Evolutionary conservation across 2,797 vertebrate genomes (phyloP).

Genomic region (Aselliscus stoliczkanus): DNA sequence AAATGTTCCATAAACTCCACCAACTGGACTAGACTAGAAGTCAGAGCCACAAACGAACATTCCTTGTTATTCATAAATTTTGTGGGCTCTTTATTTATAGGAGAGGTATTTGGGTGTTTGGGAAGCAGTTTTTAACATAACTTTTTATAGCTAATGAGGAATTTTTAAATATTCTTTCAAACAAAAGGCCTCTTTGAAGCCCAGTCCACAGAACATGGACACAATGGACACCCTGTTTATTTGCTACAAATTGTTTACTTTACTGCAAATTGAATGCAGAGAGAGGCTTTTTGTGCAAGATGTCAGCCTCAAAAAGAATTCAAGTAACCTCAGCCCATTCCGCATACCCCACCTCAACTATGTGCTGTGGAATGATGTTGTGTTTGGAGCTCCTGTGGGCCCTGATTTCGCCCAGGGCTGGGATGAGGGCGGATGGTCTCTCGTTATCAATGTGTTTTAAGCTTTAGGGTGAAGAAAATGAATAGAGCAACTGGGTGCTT

Average conservation of each 20-base stretch:
- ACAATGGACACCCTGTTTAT: conserved; percentile 34
- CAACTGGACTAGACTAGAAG: neutral
- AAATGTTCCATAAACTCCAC: neutral
- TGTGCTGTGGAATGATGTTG: conserved; percentile 11
- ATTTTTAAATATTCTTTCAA: conserved; percentile 38
- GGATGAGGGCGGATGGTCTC: rapidly evolving
- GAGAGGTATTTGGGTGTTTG: conserved; percentile 39
- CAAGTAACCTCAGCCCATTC: conserved; percentile 18
- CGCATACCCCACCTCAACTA: conserved; percentile 16
- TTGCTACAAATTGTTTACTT: conserved; percentile 46
- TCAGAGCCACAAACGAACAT: neutral
- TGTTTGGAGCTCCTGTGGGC: neutral
- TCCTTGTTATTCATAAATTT: neutral
- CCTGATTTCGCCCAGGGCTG: neutral
- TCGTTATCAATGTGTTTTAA: neutral
- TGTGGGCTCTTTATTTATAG: neutral
- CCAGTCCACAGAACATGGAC: neutral
- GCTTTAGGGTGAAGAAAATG: neutral
- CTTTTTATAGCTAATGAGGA: conserved; percentile 53
- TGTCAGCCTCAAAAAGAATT: conserved; percentile 27
- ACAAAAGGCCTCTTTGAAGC: conserved; percentile 54
- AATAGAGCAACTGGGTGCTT: neutral
- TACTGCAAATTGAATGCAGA: conserved; percentile 48
- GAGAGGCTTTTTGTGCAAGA: neutral
- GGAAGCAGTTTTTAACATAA: neutral